Conservation (phyloP, 2,888 invertebrate genomes). For the Capitulum mitella region DNA sequence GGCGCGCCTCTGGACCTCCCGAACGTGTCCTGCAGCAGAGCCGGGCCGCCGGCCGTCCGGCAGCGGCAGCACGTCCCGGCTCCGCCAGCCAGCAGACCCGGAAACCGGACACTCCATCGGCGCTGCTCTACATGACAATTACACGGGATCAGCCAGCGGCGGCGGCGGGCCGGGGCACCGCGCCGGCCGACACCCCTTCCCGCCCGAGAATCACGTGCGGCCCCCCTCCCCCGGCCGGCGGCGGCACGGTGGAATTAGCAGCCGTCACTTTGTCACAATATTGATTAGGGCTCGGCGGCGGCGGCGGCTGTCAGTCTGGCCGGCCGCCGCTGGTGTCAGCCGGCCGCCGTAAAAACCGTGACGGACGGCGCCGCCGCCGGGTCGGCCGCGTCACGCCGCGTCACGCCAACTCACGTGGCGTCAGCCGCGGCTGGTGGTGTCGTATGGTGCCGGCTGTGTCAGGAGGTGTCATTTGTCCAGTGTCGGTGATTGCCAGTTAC, state of each 20-base stretch:
- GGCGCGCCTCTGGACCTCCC: too few relatives aligned
- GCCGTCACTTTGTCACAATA: slow-evolving; percentile 1
- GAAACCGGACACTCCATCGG: background rate
- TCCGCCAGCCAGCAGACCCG: too few relatives aligned
- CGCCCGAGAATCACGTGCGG: background rate
- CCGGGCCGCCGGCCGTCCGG: too few relatives aligned
- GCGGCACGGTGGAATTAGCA: background rate
- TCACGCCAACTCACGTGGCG: background rate
- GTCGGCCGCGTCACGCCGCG: background rate
- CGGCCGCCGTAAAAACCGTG: background rate
- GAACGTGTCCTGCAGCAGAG: too few relatives aligned
- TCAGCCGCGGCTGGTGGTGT: too few relatives aligned
- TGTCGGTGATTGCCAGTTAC: too few relatives aligned
- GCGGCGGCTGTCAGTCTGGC: too few relatives aligned
- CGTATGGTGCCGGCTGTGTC: too few relatives aligned
- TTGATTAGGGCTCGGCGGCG: background rate
- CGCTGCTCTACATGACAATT: background rate
- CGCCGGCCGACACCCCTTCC: background rate
- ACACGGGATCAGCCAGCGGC: background rate
- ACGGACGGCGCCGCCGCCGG: background rate
- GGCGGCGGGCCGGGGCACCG: background rate
- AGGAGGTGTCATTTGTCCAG: too few relatives aligned
- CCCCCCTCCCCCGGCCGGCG: background rate
- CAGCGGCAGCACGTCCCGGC: too few relatives aligned
- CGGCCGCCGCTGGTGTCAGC: background rate